These are phyloP conservation scores for Mnemiopsis leidyi DNA, from an alignment of 37 sponge, comb jelly and placozoan species.

Conservation along the genomic window DNA sequence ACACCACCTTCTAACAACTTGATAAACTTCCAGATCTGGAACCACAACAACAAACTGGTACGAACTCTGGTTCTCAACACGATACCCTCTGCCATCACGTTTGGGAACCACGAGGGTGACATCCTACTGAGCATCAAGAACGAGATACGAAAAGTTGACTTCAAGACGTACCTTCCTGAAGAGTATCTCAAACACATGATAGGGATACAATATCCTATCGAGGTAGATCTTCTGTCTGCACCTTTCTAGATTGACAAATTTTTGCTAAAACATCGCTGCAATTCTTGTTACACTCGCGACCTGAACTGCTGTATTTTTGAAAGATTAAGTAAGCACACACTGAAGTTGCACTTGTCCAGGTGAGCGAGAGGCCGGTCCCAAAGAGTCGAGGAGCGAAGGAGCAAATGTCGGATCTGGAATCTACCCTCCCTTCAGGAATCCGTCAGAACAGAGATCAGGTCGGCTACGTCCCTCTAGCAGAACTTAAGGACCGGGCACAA, in stretches of 20 bases:
- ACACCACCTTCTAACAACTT: background rate
- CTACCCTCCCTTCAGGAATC: conserved; percentile 60
- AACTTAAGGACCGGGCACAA: conserved; percentile 21
- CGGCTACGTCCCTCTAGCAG: conserved; percentile 21
- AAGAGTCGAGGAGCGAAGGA: conserved; percentile 63
- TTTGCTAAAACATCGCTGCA: too few relatives aligned
- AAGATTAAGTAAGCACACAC: too few relatives aligned
- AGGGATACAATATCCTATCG: conserved; percentile 15
- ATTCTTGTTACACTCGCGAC: too few relatives aligned
- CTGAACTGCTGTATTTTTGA: too few relatives aligned
- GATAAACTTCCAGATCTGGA: conserved; percentile 1
- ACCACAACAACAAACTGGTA: conserved; percentile 34
- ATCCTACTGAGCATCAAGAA: conserved; percentile 46
- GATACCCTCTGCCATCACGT: conserved; percentile 40
- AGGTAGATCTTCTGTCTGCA: too few relatives aligned
- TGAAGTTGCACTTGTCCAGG: too few relatives aligned
- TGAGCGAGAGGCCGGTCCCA: conserved; percentile 64
- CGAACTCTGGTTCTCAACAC: conserved; percentile 63
- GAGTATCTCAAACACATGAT: conserved; percentile 51
- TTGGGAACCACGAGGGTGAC: conserved; percentile 57
- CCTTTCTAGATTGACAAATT: too few relatives aligned
- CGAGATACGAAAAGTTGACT: conserved; percentile 10
- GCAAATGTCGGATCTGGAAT: conserved; percentile 17
- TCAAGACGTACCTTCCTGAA: conserved; percentile 34
- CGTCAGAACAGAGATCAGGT: conserved; percentile 29